Base-by-base conservation (phyloP, 2,888 invertebrate genomes). In the Melanophora roralis region DNA sequence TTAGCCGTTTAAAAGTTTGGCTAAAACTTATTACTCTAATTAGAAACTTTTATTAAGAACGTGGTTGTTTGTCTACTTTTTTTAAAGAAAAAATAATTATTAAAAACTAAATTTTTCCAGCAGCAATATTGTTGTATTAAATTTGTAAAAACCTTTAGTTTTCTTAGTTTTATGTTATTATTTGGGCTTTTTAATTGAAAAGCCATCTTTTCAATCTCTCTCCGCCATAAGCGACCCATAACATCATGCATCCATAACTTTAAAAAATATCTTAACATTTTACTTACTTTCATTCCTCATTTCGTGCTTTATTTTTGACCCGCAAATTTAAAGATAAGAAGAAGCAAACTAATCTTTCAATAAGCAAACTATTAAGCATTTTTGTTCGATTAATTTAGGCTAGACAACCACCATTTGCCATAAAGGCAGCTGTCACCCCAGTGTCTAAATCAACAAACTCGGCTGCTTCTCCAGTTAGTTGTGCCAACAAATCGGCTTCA, bases 381-480 rank as follows among this genome's bases (percentile, higher is more conserved):
- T 67, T 83, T 64, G 81, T 47, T 53, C 8, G 14, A 47, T 3
- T n/a, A 38, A 21, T 83, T 88, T 87, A 89, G 85, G 89, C 90
- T 84, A 90, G 85, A 82, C 90, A 90, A 38, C 89, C 87, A 55
- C 88, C 88, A 75, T 90, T 90, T 55, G 89, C 85, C 83, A 89
- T 87, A 71, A 89, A 89, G 23, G 89, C 86, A 14, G 89, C 87
- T 43, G 89, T 86, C 40, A 88, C 86, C 19, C 89, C 88, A 40
- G 89, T 88, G 67, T 90, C 90, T 82, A 90, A 81, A 81, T 90
- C 90, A 4, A 89, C 89, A 53, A 88, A 90, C 49, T 90, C 89
- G n/a, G 86, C 86, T 11, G 85, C 88, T n/a, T 88, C 88, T 19
- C 85, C 88, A 11, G 87, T 83, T 65, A 89, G 81, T 65, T 88